A percentile compares a stretch with the other conserved stretches of the same genome.
Evolutionary conservation across 2,888 invertebrate species (phyloP).

Genomic region (Aporophyla lueneburgensis): DNA sequence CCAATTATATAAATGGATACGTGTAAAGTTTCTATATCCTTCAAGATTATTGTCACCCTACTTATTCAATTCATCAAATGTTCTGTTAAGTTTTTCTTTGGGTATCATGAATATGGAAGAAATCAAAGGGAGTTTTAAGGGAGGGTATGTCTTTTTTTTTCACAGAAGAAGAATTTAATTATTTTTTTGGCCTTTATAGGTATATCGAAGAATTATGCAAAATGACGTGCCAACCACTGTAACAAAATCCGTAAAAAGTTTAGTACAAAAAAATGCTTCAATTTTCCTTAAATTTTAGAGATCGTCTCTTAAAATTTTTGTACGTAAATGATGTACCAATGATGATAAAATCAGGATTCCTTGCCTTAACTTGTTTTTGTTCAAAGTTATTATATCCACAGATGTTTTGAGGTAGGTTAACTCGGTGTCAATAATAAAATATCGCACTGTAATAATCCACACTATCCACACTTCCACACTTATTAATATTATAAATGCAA

Average conservation of each 20-base stretch:
- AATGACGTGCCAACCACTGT: not conserved
- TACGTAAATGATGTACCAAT: not conserved
- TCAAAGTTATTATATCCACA: not conserved
- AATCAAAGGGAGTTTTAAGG: not conserved
- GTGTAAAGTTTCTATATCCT: not conserved
- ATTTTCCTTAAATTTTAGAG: slow-evolving; percentile 2
- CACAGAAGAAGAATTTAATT: not conserved
- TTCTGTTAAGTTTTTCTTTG: not conserved
- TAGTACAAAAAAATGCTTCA: not conserved
- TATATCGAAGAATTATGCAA: not conserved
- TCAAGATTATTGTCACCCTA: not conserved
- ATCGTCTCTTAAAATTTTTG: not conserved
- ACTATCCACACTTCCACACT: no score
- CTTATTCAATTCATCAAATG: not conserved
- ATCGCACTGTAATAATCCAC: not conserved
- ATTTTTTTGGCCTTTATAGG: no score
- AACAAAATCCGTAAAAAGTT: no score
- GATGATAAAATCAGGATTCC: not conserved
- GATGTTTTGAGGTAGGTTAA: slow-evolving; percentile 3
- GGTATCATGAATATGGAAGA: not conserved
- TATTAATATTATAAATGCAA: no score
- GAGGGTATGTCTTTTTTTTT: not conserved
- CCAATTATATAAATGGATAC: not conserved
- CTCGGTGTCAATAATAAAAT: not conserved
- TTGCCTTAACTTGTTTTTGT: not conserved